Conservation (phyloP, 2,888 invertebrate genomes). For the Ametastegia equiseti region DNA sequence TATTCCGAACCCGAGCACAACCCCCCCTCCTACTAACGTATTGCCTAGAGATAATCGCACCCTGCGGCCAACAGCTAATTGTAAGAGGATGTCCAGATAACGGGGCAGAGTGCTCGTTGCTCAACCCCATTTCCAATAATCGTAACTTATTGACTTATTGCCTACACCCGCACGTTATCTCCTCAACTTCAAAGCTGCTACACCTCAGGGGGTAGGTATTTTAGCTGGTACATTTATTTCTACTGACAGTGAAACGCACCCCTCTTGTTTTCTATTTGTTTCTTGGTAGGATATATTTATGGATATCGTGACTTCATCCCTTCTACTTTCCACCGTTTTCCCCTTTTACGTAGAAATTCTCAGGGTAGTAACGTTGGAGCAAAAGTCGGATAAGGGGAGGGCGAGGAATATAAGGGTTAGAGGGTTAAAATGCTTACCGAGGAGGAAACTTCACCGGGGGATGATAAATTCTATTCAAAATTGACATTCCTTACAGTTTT, state of each 20-base stretch:
- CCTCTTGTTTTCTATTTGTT: no score
- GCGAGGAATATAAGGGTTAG: no score
- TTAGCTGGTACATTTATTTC: no score
- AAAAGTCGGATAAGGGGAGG: no score
- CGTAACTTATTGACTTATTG: neutral
- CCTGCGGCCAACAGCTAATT: conserved; percentile 24
- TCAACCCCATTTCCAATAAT: conserved; percentile 20
- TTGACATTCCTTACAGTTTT: neutral
- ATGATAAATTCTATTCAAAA: neutral
- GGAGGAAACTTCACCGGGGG: no score
- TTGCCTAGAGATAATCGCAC: conserved; percentile 19
- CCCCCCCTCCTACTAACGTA: neutral
- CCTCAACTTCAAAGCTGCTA: neutral
- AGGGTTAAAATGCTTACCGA: neutral
- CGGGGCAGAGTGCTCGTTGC: conserved; percentile 16
- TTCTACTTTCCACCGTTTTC: no score
- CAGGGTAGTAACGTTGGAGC: no score
- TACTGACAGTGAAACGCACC: no score
- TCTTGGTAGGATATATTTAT: no score
- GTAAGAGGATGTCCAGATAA: conserved; percentile 41
- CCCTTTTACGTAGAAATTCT: no score
- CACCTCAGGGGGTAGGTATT: no score
- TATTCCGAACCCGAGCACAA: neutral
- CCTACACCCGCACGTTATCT: neutral
- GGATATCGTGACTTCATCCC: no score